Evolutionary conservation across 2,113 vertebrate species (phyloP), one percentile per base, ranked within the genome.

Genomic region (Aphyosemion australe): DNA sequence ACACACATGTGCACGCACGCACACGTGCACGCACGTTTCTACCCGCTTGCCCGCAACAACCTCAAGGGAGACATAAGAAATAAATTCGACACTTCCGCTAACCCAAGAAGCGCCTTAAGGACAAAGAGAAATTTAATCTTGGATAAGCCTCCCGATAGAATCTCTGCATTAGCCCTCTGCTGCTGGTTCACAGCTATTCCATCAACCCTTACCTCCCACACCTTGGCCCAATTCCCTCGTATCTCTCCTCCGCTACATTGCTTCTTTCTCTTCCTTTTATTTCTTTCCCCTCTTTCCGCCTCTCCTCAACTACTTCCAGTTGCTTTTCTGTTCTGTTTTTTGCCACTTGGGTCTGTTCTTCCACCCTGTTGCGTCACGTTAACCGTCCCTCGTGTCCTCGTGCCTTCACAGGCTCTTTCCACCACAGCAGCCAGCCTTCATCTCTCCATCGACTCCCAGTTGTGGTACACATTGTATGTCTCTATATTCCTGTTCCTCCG

Each of bases 121-220:
- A 88, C 85, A 90, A 90, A 89, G 82, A 90, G 90, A 84, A 87
- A 88, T 88, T 82, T 92, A 89, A 92, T 91, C 91, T 88, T 45
- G 83, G 88, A 87, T 91, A 87, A 91, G 79, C 85, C 81, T 80
- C 80, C 77, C 45, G 78, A 86, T 88, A 87, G 73, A 84, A 89
- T 87, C 88, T 86, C 78, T 85, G 80, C 86, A 89, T 90, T 88
- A 87, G 79, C 78, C 72, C 70, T 72, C 58, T 80, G 81, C 78
- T 84, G 80, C 84, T 84, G 80, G 79, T 90, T 84, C 84, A 80
- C 78, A 81, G 85, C 84, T 79, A 84, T 70, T 79, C 85, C 87
- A 86, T 87, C 85, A 86, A 80, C 80, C 80, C 79, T 58, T 80
- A 84, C 74, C 87, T 79, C 84, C 78, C 81, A 87, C 86, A 86